A percentile compares a stretch with the other conserved stretches of the same genome.
Evolutionary conservation across 2,888 invertebrate species (phyloP).

Genomic region (Microplitis manilae): DNA sequence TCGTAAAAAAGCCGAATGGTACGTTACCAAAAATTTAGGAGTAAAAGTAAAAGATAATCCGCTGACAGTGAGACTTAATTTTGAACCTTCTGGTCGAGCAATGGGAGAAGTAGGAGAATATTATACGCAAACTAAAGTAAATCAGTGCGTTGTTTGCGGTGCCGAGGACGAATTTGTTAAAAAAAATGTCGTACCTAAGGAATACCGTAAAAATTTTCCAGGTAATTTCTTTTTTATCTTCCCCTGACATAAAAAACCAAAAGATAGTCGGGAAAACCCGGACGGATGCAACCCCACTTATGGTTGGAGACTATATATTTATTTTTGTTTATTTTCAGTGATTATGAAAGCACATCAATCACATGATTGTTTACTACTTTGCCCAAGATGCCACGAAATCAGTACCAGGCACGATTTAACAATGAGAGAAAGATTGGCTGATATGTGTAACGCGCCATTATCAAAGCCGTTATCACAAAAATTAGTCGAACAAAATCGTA

Average conservation of each 20-base stretch:
- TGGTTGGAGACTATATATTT: neutral
- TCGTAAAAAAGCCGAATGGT: constrained; percentile 84
- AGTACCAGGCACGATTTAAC: constrained; percentile 79
- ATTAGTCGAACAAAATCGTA: constrained; percentile 56
- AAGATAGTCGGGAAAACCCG: neutral
- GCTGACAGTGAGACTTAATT: constrained; percentile 80
- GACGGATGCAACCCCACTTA: neutral
- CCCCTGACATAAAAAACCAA: neutral
- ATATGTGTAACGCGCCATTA: constrained; percentile 78
- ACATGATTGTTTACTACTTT: constrained; percentile 85
- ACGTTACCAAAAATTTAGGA: constrained; percentile 72
- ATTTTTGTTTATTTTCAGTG: constrained; percentile 70
- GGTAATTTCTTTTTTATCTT: constrained; percentile 67
- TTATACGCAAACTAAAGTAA: constrained; percentile 81
- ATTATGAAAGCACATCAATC: constrained; percentile 86
- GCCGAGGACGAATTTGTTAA: constrained; percentile 78
- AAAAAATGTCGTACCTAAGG: constrained; percentile 87
- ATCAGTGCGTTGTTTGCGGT: constrained; percentile 87
- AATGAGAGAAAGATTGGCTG: constrained; percentile 76
- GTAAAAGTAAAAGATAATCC: constrained; percentile 73
- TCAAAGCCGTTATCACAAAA: constrained; percentile 56
- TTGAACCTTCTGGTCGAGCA: constrained; percentile 85
- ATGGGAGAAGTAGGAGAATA: constrained; percentile 81
- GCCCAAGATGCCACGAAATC: constrained; percentile 80
- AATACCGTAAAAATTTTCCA: constrained; percentile 85